Evolutionary conservation across 1,140 invertebrate species (phyloP).

Genomic region (Aphelinus atriplicis): DNA sequence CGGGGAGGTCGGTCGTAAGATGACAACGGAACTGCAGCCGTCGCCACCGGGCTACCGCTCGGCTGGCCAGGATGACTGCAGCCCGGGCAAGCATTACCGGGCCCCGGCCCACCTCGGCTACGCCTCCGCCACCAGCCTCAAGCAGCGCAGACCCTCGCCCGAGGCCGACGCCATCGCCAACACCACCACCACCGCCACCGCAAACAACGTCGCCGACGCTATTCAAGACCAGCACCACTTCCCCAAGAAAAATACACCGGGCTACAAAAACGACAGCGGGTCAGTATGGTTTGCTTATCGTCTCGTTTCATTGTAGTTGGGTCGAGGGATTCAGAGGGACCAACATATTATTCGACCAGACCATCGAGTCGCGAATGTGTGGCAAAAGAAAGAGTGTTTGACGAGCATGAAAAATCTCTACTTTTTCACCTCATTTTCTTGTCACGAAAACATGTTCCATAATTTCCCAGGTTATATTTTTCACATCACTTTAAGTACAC

Average conservation of each 20-base stretch:
- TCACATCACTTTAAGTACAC: no score
- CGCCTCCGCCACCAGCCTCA: constrained; percentile 53
- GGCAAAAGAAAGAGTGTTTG: no score
- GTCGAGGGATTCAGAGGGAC: no score
- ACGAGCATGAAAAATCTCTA: no score
- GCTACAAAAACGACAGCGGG: constrained; percentile 65
- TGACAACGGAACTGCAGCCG: constrained; percentile 68
- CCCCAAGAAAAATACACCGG: constrained; percentile 63
- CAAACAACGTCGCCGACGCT: constrained; percentile 49
- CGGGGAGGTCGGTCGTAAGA: constrained; percentile 65
- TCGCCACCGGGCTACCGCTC: constrained; percentile 61
- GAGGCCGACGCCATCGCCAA: constrained; percentile 51
- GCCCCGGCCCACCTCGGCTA: constrained; percentile 58
- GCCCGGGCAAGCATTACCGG: constrained; percentile 60
- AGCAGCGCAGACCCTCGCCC: constrained; percentile 49
- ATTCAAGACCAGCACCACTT: constrained; percentile 52
- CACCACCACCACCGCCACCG: constrained; percentile 48
- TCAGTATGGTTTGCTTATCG: constrained; percentile 38
- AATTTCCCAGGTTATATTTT: no score
- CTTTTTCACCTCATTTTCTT: no score
- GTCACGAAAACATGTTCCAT: no score
- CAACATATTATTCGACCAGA: no score
- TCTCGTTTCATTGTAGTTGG: no score
- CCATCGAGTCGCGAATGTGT: no score
- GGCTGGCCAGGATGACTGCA: constrained; percentile 61